A percentile compares a stretch with the other conserved stretches of the same genome.
These are phyloP conservation scores for Harpagus bidentatus DNA, from an alignment of 2,113 vertebrate species.

Conservation along the genomic window DNA sequence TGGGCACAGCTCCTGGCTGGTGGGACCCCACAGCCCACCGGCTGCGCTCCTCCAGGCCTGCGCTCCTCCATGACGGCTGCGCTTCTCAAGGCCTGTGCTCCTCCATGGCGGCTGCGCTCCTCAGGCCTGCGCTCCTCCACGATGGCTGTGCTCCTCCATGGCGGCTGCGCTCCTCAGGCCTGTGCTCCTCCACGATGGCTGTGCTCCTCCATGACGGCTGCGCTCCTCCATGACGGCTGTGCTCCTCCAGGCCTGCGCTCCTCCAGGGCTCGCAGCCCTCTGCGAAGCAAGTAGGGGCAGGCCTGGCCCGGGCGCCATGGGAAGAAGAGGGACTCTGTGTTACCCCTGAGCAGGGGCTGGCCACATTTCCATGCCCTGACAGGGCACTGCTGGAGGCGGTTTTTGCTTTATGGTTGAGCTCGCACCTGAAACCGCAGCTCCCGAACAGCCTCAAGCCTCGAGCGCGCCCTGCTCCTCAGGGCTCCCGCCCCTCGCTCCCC, in stretches of 20 bases:
- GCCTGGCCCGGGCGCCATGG: neutral
- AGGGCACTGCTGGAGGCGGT: neutral
- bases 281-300: neutral
- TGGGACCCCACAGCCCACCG: rapidly evolving
- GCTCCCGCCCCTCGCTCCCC: neutral
- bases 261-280: neutral
- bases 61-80: neutral
- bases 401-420: neutral
- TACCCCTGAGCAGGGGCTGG: neutral
- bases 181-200: no score
- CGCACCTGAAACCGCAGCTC: neutral
- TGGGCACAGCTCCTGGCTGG: neutral
- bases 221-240: neutral
- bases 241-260: no score
- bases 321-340: neutral
- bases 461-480: neutral
- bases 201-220: rapidly evolving
- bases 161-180: neutral
- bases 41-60: neutral
- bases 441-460: neutral
- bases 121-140: neutral
- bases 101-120: neutral
- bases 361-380: neutral
- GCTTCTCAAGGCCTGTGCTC: neutral
- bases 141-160: no score